Base-by-base conservation (phyloP, 2,888 invertebrate genomes). In the Metellina segmentata region DNA sequence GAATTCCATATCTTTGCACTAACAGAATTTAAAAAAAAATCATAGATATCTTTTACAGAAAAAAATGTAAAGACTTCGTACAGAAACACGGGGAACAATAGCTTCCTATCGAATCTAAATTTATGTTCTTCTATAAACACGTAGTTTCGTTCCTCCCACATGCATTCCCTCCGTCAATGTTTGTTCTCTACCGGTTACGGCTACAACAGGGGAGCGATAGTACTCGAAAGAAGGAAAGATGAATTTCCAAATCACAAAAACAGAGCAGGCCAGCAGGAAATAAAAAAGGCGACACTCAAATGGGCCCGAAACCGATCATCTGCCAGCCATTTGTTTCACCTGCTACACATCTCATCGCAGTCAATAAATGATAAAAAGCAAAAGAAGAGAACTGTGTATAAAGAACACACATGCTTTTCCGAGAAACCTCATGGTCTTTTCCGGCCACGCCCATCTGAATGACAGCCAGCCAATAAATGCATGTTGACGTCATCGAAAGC, bases 391-490 rank as follows among this genome's bases (percentile, higher is more conserved):
- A 72, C 71, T 61, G 77, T 75, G 83, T 72, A 75, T 70, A 90
- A 78, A 91, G 78, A 81, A 91, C 75, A 78, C 72, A 88, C 88
- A 89, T 52, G 70, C 83, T 83, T 91, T 61, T 16, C 87, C 78
- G 77, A 87, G 78, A 88, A 91, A 91, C 87, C 87, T 88, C 83
- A 87, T 79, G 82, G 91, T 91, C 77, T 53, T 77, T 82, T 83
- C 72, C 83, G 87, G 87, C 91, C 91, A 78, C 91, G 91, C 91
- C 91, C 91, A 87, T 83, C 48, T 49, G 77, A 91, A 91, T 91
- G 91, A 91, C 91, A 91, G 87, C 87, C 91, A 87, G 48, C 91
- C 91, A 91, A 91, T 91, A 91, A 91, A 91, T 91, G 72, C 77
- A 78, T 34, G 87, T 48, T 91, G 91, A 91, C 91, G 91, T 91